Percentiles rank a stretch among this genome's conserved stretches.
Evolutionary conservation across 2,113 vertebrate species (phyloP).

Genomic region (Ctenomys sociabilis): DNA sequence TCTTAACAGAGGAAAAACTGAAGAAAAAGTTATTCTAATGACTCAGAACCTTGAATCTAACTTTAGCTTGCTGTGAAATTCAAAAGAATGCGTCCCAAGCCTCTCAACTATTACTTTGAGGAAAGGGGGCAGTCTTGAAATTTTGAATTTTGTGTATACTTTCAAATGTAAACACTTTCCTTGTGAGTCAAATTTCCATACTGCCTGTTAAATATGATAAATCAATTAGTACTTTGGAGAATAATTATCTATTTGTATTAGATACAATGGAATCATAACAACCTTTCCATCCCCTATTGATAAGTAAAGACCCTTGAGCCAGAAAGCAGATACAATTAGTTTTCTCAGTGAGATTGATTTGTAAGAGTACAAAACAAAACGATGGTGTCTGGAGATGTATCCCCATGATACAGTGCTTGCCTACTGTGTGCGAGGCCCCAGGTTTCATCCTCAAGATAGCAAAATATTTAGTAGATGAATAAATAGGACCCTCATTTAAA

Average conservation of each 20-base stretch:
- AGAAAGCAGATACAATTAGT: background rate
- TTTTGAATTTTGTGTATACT: background rate
- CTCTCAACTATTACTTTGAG: background rate
- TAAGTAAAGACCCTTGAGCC: background rate
- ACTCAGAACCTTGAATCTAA: background rate
- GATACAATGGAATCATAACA: background rate
- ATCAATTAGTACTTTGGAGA: background rate
- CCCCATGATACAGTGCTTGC: background rate
- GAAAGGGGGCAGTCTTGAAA: background rate
- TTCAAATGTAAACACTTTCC: background rate
- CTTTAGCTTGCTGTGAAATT: background rate
- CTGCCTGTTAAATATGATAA: background rate
- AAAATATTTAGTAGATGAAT: background rate
- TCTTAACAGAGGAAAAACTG: background rate
- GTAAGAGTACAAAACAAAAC: conserved; percentile 13
- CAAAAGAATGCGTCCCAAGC: background rate
- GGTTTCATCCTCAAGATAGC: background rate
- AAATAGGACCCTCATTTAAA: background rate
- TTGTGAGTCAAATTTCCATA: background rate
- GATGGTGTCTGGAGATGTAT: too few species aligned
- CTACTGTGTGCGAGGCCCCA: background rate
- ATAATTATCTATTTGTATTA: background rate
- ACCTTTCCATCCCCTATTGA: background rate
- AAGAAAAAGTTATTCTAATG: background rate
- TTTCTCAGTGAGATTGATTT: background rate